Evolutionary conservation across 1,140 invertebrate species (phyloP), one percentile per base, ranked within the genome.

Genomic region (Contarinia nasturtii): DNA sequence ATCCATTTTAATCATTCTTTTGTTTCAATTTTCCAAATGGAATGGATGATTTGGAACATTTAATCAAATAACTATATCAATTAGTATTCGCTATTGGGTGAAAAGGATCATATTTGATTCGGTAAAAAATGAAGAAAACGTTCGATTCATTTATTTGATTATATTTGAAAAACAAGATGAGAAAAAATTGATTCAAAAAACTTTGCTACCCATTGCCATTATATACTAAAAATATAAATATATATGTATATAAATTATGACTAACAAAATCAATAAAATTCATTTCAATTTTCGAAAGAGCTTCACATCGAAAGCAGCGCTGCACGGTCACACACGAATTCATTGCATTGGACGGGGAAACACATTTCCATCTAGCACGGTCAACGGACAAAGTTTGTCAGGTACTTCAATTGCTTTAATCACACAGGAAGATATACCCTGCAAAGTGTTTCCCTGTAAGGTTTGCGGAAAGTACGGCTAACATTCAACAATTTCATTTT

Each of bases 391-490:
- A 33, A 20, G 17, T 33, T 27, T 40, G n/a, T 14, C 43, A 37
- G 45, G 33, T 46, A 37, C 18, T 27, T 36, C 33, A n/a, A 20
- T 36, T 46, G 45, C 27, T 37, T 51, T 52, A 57, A 48, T 51
- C 53, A 49, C 50, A 53, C 57, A 63, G 40, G 75, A 73, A 58
- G 75, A 78, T 62, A 78, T 85, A 69, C 89, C 90, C 57, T 95
- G 91, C 78, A 91, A 90, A 76, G n/a, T n/a, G n/a, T 27, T 27
- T 27, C 27, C 27, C 27, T 27, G 27, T 10, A 27, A 27, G 27
- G 82, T 94, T 65, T 95, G 91, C 81, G 88, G 88, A 76, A 93
- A 92, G 89, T 93, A 86, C 86, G 87, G 88, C 27, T 42, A 43
- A 19, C 20, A 43, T 43, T 18, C n/a, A 44, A 7, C 14, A 19